Evolutionary conservation across 2,888 invertebrate species (phyloP).

Genomic region (Cataglyphis livida): DNA sequence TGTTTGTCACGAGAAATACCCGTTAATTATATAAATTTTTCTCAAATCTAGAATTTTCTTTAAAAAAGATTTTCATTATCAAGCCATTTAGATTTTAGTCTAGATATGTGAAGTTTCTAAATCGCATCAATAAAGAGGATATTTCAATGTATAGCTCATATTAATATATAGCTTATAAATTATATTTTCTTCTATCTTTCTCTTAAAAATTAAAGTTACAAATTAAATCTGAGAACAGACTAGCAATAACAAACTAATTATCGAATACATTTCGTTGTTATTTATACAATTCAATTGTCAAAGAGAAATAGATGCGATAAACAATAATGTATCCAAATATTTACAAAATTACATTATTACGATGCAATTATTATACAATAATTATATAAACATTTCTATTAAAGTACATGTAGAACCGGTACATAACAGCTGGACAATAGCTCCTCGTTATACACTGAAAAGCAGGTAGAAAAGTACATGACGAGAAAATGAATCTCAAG

Average conservation of each 20-base stretch:
- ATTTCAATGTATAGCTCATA: background rate
- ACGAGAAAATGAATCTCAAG: background rate
- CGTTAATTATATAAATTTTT: constrained; percentile 36
- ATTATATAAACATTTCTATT: background rate
- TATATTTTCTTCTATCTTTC: background rate
- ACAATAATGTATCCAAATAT: background rate
- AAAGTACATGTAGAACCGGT: background rate
- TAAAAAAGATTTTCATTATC: constrained; percentile 1
- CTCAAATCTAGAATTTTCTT: constrained; percentile 5
- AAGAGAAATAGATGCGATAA: background rate
- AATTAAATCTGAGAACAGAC: background rate
- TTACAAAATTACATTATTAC: background rate
- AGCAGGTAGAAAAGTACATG: background rate
- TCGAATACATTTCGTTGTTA: background rate
- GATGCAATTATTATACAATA: background rate
- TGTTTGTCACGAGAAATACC: background rate
- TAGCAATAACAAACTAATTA: background rate
- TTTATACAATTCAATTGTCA: background rate
- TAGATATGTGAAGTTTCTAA: constrained; percentile 30
- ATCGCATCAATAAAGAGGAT: background rate
- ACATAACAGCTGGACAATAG: background rate
- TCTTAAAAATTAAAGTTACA: background rate
- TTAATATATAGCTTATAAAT: background rate
- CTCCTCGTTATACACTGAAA: background rate
- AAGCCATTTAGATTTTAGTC: constrained; percentile 10